These are phyloP conservation scores for Sitta carolinensis DNA, from an alignment of 2,797 vertebrate species.

Conservation along the genomic window DNA sequence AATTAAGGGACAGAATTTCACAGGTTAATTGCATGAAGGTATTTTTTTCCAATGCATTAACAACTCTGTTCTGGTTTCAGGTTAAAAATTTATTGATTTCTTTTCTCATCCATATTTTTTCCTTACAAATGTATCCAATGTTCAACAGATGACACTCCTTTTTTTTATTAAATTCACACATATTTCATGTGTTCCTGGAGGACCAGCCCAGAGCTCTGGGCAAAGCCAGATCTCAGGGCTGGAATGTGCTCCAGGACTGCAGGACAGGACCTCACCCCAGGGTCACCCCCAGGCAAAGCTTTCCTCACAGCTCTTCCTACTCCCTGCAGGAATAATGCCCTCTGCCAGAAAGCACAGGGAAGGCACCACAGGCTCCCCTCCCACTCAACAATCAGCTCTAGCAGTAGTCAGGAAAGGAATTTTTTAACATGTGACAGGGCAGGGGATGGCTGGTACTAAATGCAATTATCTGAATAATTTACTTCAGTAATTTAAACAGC, in stretches of 20 bases:
- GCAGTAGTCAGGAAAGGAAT: not conserved
- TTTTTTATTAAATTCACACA: not conserved
- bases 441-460: not conserved
- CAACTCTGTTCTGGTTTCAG: not conserved
- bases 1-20: conserved; percentile 3
- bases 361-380: not conserved
- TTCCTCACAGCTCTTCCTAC: not conserved
- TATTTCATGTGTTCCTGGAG: not conserved
- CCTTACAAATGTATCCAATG: not conserved
- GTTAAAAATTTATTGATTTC: not conserved
- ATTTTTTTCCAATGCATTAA: not conserved
- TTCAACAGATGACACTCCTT: not conserved
- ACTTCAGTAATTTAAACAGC: not conserved
- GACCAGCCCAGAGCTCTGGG: not conserved
- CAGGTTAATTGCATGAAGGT: not conserved
- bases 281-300: not conserved
- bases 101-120: not conserved
- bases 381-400: not conserved
- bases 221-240: not conserved
- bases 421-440: too few species aligned
- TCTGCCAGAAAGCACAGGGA: not conserved
- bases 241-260: not conserved
- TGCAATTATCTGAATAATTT: not conserved
- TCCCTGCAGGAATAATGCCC: not conserved
- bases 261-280: not conserved